A percentile compares a stretch with the other conserved stretches of the same genome.
Evolutionary conservation across 1,140 invertebrate species (phyloP).

Genomic region (Platyura marginata): DNA sequence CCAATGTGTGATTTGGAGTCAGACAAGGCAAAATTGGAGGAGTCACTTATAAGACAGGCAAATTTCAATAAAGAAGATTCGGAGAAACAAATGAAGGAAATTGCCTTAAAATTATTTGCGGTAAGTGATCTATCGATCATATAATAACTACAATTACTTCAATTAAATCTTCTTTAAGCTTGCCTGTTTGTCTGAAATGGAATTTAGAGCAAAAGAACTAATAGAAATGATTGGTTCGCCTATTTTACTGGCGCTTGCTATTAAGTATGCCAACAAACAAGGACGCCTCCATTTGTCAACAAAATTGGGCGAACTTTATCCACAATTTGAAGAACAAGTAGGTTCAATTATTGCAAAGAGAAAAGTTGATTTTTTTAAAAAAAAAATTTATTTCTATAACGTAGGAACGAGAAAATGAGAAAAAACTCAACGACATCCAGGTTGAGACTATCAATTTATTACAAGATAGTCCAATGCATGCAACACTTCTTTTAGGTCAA

Average conservation of each 20-base stretch:
- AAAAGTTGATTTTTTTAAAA: neutral
- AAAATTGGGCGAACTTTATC: slow-evolving; percentile 31
- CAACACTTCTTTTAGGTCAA: neutral
- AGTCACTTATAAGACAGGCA: slow-evolving; percentile 44
- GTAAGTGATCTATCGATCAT: slow-evolving; percentile 30
- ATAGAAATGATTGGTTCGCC: slow-evolving; percentile 63
- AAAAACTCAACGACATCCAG: neutral
- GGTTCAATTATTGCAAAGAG: neutral
- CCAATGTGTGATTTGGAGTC: slow-evolving; percentile 65
- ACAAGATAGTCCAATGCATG: neutral
- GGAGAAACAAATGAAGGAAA: slow-evolving; percentile 45
- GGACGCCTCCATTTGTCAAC: slow-evolving; percentile 60
- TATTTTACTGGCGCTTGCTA: slow-evolving; percentile 60
- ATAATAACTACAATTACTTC: neutral
- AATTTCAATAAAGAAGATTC: slow-evolving; percentile 36
- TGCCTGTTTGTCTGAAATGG: slow-evolving; percentile 62
- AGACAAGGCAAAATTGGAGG: slow-evolving; percentile 65
- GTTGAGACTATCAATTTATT: neutral
- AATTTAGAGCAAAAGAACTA: slow-evolving; percentile 70
- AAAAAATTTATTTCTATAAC: neutral
- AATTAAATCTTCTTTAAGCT: slow-evolving; percentile 33
- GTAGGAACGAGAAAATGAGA: slow-evolving; percentile 1
- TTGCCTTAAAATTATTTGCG: slow-evolving; percentile 78
- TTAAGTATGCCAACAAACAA: slow-evolving; percentile 67
- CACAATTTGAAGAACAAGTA: slow-evolving; percentile 17